Evolutionary conservation across 2,888 invertebrate genomes (phyloP).

Genomic region (Trichopria drosophilae): DNA sequence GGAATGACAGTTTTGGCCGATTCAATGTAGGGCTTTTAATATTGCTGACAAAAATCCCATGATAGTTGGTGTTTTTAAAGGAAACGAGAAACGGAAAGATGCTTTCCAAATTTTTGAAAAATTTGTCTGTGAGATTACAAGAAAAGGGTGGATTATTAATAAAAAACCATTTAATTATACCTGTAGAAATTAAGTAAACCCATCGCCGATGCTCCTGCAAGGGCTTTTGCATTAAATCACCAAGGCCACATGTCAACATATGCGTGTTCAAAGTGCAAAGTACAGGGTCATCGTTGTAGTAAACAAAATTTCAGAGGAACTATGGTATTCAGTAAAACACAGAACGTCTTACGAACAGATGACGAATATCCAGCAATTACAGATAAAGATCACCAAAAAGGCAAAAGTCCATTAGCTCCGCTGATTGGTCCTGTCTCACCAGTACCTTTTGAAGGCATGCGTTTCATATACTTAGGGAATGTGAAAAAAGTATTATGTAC

Average conservation of each 20-base stretch:
- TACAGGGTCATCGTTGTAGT: not conserved
- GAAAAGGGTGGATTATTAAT: no score
- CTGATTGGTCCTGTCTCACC: not conserved
- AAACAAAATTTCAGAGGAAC: no score
- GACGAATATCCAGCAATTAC: not conserved
- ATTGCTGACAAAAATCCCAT: constrained; percentile 8
- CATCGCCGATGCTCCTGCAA: no score
- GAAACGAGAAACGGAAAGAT: not conserved
- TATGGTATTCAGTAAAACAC: constrained; percentile 1
- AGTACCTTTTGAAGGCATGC: constrained; percentile 4
- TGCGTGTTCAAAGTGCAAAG: constrained; percentile 5
- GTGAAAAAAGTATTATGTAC: no score
- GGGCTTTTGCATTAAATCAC: no score
- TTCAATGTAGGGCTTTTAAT: constrained; percentile 1
- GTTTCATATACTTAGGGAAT: not conserved
- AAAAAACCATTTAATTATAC: no score
- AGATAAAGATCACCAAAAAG: not conserved
- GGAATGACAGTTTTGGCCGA: constrained; percentile 15
- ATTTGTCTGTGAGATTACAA: constrained; percentile 5
- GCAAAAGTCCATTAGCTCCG: no score
- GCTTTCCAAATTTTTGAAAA: constrained; percentile 4
- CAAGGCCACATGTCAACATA: no score
- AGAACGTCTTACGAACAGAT: constrained; percentile 1
- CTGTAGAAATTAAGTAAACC: no score
- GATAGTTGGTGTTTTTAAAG: constrained; percentile 3